These are phyloP conservation scores for Intellagama lesueurii DNA, from an alignment of 2,797 vertebrate species.

Conservation along the genomic window DNA sequence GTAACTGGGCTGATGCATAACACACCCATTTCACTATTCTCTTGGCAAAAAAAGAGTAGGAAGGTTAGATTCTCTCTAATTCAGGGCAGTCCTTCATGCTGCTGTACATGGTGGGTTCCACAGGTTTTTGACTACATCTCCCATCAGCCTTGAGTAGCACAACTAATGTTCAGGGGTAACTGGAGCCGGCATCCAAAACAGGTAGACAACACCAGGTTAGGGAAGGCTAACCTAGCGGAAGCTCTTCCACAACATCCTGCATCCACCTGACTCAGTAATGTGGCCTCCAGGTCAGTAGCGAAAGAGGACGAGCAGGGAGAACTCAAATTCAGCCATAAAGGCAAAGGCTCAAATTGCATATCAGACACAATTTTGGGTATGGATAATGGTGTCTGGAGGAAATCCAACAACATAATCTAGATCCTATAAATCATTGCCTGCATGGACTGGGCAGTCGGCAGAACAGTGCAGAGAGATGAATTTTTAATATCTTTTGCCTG, in stretches of 20 bases:
- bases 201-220: not conserved
- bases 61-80: not conserved
- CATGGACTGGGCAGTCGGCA: not conserved
- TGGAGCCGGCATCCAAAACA: not conserved
- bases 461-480: constrained; percentile 25
- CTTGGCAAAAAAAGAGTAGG: not conserved
- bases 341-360: not conserved
- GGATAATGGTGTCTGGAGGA: not conserved
- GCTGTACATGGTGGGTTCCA: not conserved
- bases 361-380: not conserved
- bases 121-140: not conserved
- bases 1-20: not conserved
- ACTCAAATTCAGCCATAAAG: too few relatives aligned
- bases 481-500: not conserved
- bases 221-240: not conserved
- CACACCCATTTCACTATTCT: not conserved
- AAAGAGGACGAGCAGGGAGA: not conserved
- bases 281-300: not conserved
- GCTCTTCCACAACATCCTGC: not conserved
- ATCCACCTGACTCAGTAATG: too few relatives aligned
- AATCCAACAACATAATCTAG: not conserved
- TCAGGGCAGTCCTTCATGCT: not conserved
- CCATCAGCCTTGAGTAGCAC: not conserved
- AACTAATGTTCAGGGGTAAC: not conserved
- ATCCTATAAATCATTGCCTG: not conserved